These are phyloP conservation scores for Athalia circularis DNA, from an alignment of 2,888 invertebrate species.

Conservation along the genomic window DNA sequence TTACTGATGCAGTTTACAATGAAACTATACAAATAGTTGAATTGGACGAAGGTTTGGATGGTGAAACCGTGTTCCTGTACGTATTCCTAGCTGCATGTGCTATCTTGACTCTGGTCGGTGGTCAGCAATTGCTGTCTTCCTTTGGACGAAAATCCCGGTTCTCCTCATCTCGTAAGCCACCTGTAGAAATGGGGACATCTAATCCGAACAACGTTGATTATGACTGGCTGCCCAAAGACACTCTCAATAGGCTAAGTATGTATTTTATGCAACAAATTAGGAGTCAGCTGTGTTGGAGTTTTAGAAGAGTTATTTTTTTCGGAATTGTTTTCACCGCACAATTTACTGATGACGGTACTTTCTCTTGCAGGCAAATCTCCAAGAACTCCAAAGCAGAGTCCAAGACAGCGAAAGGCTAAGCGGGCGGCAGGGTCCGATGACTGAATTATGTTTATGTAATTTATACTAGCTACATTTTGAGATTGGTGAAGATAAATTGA, in stretches of 20 bases:
- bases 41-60: conserved; percentile 96
- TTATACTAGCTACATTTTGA: conserved; percentile 45
- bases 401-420: conserved; percentile 86
- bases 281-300: neutral
- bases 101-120: conserved; percentile 90
- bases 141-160: conserved; percentile 85
- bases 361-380: conserved; percentile 83
- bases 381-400: conserved; percentile 82
- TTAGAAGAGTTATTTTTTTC: neutral
- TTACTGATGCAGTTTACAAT: conserved; percentile 96
- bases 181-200: conserved; percentile 93
- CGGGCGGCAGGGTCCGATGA: conserved; percentile 84
- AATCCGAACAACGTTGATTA: conserved; percentile 95
- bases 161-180: conserved; percentile 77
- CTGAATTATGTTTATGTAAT: conserved; percentile 64
- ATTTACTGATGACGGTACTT: conserved; percentile 47
- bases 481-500: conserved; percentile 29
- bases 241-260: conserved; percentile 89
- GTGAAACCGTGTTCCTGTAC: conserved; percentile 99
- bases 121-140: conserved; percentile 91
- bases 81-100: conserved; percentile 94
- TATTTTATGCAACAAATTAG: conserved; percentile 55
- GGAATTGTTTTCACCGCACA: conserved; percentile 30
- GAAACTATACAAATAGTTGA: conserved; percentile 98
- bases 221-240: conserved; percentile 98